phyloP scores from a whole-genome alignment of 2,888 invertebrate genomes.

The Megaustenia siamemsis region DNA sequence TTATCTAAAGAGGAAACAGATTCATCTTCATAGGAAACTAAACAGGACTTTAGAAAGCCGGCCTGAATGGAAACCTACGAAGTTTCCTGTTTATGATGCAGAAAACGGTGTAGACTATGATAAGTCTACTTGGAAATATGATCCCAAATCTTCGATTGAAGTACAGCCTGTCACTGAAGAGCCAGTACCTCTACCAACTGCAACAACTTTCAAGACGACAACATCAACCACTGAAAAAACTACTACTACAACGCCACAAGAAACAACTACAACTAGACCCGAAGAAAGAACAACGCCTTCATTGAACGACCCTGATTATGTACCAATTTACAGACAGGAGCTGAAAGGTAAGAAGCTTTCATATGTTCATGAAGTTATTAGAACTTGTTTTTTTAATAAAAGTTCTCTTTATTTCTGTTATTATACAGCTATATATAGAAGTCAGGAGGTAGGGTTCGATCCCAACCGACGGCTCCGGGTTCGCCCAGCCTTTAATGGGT shows the following conservation, averaged over 20 bases:
- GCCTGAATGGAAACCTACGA: background rate
- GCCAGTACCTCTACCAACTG: background rate
- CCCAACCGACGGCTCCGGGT: no score
- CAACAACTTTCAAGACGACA: background rate
- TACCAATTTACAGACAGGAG: slow-evolving; percentile 25
- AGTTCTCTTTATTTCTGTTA: no score
- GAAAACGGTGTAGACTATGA: background rate
- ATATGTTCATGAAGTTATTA: no score
- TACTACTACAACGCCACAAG: background rate
- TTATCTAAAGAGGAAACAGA: background rate
- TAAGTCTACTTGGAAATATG: background rate
- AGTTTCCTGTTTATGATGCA: background rate
- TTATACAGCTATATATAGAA: no score
- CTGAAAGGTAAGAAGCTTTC: slow-evolving; percentile 16
- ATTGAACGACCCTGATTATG: background rate
- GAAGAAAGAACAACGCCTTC: background rate
- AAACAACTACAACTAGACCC: background rate
- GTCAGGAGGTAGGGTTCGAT: no score
- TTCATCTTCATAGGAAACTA: no score
- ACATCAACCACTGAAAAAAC: slow-evolving; percentile 3
- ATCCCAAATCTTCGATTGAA: background rate
- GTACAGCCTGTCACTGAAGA: background rate
- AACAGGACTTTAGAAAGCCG: background rate
- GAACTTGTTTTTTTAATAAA: no score
- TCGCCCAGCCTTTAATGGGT: no score